Base-by-base conservation (phyloP, 2,113 vertebrate species). In the Oreocharis arfaki region DNA sequence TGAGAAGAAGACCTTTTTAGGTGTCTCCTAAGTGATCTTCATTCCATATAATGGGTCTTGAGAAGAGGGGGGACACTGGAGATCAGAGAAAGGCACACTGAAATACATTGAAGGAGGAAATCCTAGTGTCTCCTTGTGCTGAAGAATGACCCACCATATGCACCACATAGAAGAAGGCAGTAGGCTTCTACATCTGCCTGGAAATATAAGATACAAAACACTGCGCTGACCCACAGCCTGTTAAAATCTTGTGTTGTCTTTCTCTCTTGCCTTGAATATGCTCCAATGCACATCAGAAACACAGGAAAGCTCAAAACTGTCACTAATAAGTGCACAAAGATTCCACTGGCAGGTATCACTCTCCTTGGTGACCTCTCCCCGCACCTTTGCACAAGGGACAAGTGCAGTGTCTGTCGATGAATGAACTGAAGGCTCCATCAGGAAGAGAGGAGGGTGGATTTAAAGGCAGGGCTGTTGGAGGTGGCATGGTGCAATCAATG, bases 281-380 rank as follows among this genome's bases (percentile, higher is more conserved):
- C 32, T 86, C 67, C 60, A 80, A 3, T 0, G 2, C 13, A 33
- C 55, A 69, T 53, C 57, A 85, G 74, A 82, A 91, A 85, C 24
- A 60, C 26, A 67, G 59, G 22, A 79, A 69, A 65, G 65, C 20
- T 63, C 41, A 44, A n/a, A 69, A 24, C 13, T 52, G 21, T 64
- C 0, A 0, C 52, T 85, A 90, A 4, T 18, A 85, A 57, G 16
- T 10, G 10, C 7, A 11, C 2, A 1, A 50, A 80, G 42, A 57
- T 70, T 91, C 74, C 79, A 59, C 78, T 55, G 19, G 27, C 41
- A 77, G 15, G 21, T 77, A 21, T 74, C 39, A 5, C n/a, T 67
- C 67, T 76, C 47, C 64, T 28, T 67, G 20, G 44, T 61, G 49
- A 50, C 37, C 86, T 80, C 67, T 88, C 26, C 49, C 18, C 3